Evolutionary conservation across 2,113 vertebrate genomes (phyloP).

Genomic region (Pelvicachromis taeniatus): DNA sequence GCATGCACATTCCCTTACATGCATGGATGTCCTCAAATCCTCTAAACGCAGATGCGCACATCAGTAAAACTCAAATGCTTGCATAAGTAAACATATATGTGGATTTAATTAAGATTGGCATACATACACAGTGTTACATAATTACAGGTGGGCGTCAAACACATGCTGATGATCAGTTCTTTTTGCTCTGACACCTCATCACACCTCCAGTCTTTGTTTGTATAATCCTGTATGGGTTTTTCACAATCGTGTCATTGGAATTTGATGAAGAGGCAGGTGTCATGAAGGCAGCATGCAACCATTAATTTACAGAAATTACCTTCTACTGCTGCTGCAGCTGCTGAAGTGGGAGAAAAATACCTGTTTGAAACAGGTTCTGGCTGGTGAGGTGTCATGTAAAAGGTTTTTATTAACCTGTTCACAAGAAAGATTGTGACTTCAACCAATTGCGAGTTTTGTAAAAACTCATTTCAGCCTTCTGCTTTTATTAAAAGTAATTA

Average conservation of each 20-base stretch:
- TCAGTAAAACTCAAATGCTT: conserved; percentile 15
- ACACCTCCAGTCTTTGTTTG: conserved; percentile 58
- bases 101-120: neutral
- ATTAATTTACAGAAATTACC: conserved; percentile 43
- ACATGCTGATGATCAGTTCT: conserved; percentile 46
- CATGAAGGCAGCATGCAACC: conserved; percentile 12
- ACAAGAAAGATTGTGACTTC: neutral
- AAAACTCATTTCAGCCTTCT: neutral
- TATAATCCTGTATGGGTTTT: conserved; percentile 44
- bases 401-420: neutral
- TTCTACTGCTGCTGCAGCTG: neutral
- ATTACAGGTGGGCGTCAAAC: conserved; percentile 35
- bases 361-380: neutral
- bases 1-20: neutral
- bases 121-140: neutral
- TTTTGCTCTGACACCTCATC: conserved; percentile 43
- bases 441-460: neutral
- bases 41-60: neutral
- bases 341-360: neutral
- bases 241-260: conserved; percentile 36
- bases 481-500: neutral
- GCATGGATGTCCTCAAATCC: neutral
- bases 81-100: conserved; percentile 1
- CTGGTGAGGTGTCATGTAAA: neutral
- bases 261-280: conserved; percentile 44